A percentile compares a stretch with the other conserved stretches of the same genome.
Conservation (phyloP, 2,797 vertebrate species). For the Leptoclinus maculatus region DNA sequence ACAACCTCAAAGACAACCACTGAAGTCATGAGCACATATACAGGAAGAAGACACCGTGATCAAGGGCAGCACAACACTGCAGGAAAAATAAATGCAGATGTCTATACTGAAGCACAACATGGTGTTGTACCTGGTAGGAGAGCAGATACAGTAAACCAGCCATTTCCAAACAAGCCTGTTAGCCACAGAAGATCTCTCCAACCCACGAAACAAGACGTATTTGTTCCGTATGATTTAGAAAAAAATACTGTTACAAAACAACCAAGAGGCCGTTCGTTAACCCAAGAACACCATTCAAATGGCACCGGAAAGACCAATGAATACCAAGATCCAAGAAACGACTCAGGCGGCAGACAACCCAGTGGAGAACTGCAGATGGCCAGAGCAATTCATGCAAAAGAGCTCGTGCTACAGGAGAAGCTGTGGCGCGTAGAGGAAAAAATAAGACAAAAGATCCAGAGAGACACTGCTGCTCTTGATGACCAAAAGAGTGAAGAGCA, state of each 20-base stretch:
- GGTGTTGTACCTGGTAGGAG: conserved; percentile 50
- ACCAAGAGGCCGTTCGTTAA: conserved; percentile 3
- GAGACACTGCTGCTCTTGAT: conserved; percentile 52
- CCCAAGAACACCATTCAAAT: conserved; percentile 15
- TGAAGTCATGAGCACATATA: conserved; percentile 54
- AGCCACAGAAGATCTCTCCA: conserved; percentile 70
- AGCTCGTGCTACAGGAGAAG: conserved; percentile 85
- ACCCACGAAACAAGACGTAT: conserved; percentile 19
- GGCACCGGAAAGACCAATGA: conserved; percentile 19
- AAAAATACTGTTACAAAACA: conserved; percentile 45
- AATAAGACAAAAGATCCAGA: conserved; percentile 80
- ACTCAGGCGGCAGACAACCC: conserved; percentile 17
- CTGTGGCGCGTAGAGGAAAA: conserved; percentile 81
- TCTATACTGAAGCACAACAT: conserved; percentile 38
- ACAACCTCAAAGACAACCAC: conserved; percentile 63
- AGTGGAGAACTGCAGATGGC: conserved; percentile 68
- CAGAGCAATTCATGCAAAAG: conserved; percentile 82
- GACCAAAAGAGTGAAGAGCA: conserved; percentile 50
- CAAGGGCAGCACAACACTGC: conserved; percentile 46
- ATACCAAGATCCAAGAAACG: conserved; percentile 20
- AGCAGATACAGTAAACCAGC: conserved; percentile 74
- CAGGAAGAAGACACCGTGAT: conserved; percentile 29
- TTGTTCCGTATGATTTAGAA: conserved; percentile 45
- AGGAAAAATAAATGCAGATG: conserved; percentile 32
- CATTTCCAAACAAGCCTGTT: conserved; percentile 87